Evolutionary conservation across 2,113 vertebrate species (phyloP).

Genomic region (Pristiophorus japonicus): DNA sequence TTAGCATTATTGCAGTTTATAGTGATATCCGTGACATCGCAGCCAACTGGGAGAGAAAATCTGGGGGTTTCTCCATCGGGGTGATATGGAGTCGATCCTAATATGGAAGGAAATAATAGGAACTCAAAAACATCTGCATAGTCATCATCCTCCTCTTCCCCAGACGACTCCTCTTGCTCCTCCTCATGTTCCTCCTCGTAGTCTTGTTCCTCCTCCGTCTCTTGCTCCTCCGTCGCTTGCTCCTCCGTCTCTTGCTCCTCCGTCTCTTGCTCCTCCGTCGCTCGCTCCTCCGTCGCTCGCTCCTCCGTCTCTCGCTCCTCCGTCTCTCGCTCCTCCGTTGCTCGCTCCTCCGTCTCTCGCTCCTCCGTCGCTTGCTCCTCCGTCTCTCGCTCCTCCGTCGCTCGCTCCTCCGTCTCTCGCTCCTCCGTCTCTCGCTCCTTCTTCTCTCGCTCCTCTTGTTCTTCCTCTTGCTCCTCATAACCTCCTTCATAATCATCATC

Average conservation of each 20-base stretch:
- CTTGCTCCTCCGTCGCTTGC: not conserved
- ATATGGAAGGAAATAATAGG: slow-evolving; percentile 10
- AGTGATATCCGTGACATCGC: slow-evolving; percentile 68
- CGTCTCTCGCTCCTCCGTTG: slow-evolving; percentile 43
- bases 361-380: too few relatives aligned
- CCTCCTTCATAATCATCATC: not conserved
- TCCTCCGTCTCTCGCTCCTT: slow-evolving; percentile 44
- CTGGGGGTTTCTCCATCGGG: slow-evolving; percentile 46
- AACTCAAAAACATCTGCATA: slow-evolving; percentile 54
- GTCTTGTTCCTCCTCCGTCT: slow-evolving; percentile 28
- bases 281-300: slow-evolving; percentile 39
- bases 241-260: slow-evolving; percentile 39
- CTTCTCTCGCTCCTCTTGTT: slow-evolving; percentile 40
- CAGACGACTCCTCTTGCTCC: slow-evolving; percentile 39
- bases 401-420: slow-evolving; percentile 16
- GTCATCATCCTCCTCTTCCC: slow-evolving; percentile 48
- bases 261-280: slow-evolving; percentile 44
- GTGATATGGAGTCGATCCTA: not conserved
- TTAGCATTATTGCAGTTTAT: slow-evolving; percentile 70
- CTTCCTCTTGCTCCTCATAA: slow-evolving; percentile 39
- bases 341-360: slow-evolving; percentile 38
- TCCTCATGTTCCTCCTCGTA: slow-evolving; percentile 34
- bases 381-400: not conserved
- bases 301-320: slow-evolving; percentile 40
- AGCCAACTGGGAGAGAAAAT: slow-evolving; percentile 66